Percentiles rank a stretch among this genome's conserved stretches.
These are phyloP conservation scores for Hystrix cristata DNA, from an alignment of 2,113 vertebrate genomes.

Conservation along the genomic window DNA sequence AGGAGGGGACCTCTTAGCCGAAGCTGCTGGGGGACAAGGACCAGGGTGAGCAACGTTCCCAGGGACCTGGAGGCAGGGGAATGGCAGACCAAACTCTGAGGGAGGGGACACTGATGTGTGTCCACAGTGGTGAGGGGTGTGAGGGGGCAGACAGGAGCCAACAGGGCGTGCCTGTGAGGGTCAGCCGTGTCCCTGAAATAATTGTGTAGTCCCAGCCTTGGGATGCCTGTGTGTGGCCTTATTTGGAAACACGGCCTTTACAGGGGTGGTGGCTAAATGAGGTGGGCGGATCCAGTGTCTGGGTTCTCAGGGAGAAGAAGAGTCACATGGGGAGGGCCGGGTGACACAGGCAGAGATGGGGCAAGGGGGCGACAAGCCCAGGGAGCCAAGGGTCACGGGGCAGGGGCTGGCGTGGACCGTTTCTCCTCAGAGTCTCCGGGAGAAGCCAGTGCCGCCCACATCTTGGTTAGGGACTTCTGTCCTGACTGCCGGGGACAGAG, in stretches of 20 bases:
- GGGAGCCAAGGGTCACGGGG: neutral
- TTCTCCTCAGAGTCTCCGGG: neutral
- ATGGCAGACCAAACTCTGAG: neutral
- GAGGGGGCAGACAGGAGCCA: neutral
- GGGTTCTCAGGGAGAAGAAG: neutral
- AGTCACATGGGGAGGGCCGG: neutral
- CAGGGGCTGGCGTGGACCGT: neutral
- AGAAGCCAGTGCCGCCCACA: neutral
- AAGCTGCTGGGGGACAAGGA: neutral
- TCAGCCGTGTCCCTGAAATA: neutral
- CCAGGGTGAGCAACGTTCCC: neutral
- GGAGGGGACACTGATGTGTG: neutral
- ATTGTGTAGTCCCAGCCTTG: neutral
- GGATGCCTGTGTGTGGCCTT: neutral
- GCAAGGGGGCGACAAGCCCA: neutral
- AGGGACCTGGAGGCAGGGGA: neutral
- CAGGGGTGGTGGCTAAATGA: neutral
- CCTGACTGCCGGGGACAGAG: neutral
- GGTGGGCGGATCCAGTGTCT: neutral
- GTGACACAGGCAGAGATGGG: too few relatives aligned
- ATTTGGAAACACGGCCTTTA: neutral
- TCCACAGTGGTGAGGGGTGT: neutral
- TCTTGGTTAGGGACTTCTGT: neutral
- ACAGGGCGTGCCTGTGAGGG: neutral
- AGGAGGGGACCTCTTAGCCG: neutral